A percentile compares a stretch with the other conserved stretches of the same genome.
Conservation (phyloP, 1,140 invertebrate species). For the Thaumetopoea pityocampa region DNA sequence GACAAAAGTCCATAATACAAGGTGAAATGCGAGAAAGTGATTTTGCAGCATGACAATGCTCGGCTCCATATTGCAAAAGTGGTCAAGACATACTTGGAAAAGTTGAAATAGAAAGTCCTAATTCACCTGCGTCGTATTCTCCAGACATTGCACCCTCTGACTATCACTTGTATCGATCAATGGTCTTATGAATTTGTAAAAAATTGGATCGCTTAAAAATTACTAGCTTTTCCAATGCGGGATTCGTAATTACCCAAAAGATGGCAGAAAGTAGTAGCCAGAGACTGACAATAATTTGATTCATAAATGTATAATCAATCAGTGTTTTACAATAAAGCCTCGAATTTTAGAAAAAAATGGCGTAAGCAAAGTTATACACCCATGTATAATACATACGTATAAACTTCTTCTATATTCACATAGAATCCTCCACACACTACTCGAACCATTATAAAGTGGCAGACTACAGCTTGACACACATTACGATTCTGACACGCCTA, state of each 20-base stretch:
- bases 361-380: not conserved
- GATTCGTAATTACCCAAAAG: slow-evolving; percentile 6
- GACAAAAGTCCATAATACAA: slow-evolving; percentile 2
- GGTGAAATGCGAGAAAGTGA: slow-evolving; percentile 7
- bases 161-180: slow-evolving; percentile 5
- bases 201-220: slow-evolving; percentile 13
- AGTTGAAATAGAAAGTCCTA: not conserved
- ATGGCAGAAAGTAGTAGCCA: slow-evolving; percentile 15
- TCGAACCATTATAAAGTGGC: too few species aligned
- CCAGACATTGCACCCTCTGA: slow-evolving; percentile 2
- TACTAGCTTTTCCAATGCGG: slow-evolving; percentile 8
- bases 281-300: slow-evolving; percentile 15
- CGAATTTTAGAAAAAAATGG: not conserved
- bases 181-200: slow-evolving; percentile 17
- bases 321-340: not conserved
- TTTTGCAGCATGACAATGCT: slow-evolving; percentile 10
- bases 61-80: slow-evolving; percentile 1
- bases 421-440: too few species aligned
- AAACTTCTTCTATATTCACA: too few species aligned
- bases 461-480: too few species aligned
- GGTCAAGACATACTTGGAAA: slow-evolving; percentile 1
- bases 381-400: too few species aligned
- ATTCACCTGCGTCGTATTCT: not conserved
- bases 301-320: not conserved
- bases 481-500: too few species aligned